Evolutionary conservation across 1,140 invertebrate genomes (phyloP).

Genomic region (Zaprionus ghesquierei): DNA sequence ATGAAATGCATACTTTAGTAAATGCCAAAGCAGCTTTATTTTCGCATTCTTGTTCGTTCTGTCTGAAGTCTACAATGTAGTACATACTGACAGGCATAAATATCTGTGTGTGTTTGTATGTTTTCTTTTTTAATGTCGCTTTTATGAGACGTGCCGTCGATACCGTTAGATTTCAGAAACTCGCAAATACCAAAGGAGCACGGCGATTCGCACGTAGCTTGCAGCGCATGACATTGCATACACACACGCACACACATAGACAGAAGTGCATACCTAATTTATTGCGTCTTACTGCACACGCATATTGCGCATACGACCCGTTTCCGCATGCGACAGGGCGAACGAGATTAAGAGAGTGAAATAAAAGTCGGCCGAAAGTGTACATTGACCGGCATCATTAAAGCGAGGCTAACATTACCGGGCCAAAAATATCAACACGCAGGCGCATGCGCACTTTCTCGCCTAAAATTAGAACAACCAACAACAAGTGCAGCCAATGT

Average conservation of each 20-base stretch:
- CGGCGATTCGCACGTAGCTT: constrained; percentile 24
- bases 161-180: constrained; percentile 40
- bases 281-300: constrained; percentile 50
- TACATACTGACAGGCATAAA: background rate
- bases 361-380: constrained; percentile 71
- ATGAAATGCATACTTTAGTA: constrained; percentile 54
- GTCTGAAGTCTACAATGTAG: background rate
- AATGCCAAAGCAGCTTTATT: constrained; percentile 47
- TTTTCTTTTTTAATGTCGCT: constrained; percentile 13
- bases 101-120: background rate
- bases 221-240: background rate
- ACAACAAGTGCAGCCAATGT: background rate
- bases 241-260: background rate
- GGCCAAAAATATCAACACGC: constrained; percentile 13
- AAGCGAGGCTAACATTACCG: background rate
- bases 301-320: constrained; percentile 66
- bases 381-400: constrained; percentile 48
- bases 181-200: constrained; percentile 10
- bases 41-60: constrained; percentile 40
- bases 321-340: constrained; percentile 45
- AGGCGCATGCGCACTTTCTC: constrained; percentile 23
- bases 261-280: constrained; percentile 27
- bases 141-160: constrained; percentile 32
- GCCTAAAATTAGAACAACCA: constrained; percentile 53
- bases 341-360: constrained; percentile 12